Base-by-base conservation (phyloP, 2,888 invertebrate genomes). In the Conops quadrifasciatus region DNA sequence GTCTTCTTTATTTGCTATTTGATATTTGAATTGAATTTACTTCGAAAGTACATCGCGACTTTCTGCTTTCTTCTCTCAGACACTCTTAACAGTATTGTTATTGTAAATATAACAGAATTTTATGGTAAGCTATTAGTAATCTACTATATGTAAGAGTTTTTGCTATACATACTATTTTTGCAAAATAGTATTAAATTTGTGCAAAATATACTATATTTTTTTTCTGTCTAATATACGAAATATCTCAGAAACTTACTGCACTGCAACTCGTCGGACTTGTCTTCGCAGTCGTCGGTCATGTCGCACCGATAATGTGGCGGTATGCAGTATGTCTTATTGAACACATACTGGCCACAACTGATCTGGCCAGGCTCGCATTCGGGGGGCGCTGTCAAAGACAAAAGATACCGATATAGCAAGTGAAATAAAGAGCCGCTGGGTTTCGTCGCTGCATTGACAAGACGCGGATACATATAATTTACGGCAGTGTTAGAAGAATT, bases 241-340 rank as follows among this genome's bases (percentile, higher is more conserved):
- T 36, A 36, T 58, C 49, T 59, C 26, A 19, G 15, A 43, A 64
- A 94, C 96, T 95, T 88, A 97, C 97, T 93, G 89, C 97, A 98
- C 85, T 94, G 93, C 15, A 93, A 93, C 87, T 98, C 97, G 87
- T 98, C 98, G 49, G 95, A 94, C 76, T 95, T 96, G 85, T 97
- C 96, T 74, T 95, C 93, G 86, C 98, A 98, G 88, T 97, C 96
- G 47, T 95, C 94, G 77, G 92, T 93, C 91, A 93, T 95, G 88
- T 97, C 97, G 88, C 97, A 97, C 86, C 94, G 91, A 87, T 94
- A 92, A 88, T 97, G 94, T 74, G 93, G 93, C 72, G 96, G 96
- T 84, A 97, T 93, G 87, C 97, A 97, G 87, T 95, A 97, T 43
- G 97, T 96, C 88, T 94, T 94, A 88, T 97, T 97, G 90, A 94